Base-by-base conservation (phyloP, 2,888 invertebrate genomes). In the Aleiodes leptofemur region DNA sequence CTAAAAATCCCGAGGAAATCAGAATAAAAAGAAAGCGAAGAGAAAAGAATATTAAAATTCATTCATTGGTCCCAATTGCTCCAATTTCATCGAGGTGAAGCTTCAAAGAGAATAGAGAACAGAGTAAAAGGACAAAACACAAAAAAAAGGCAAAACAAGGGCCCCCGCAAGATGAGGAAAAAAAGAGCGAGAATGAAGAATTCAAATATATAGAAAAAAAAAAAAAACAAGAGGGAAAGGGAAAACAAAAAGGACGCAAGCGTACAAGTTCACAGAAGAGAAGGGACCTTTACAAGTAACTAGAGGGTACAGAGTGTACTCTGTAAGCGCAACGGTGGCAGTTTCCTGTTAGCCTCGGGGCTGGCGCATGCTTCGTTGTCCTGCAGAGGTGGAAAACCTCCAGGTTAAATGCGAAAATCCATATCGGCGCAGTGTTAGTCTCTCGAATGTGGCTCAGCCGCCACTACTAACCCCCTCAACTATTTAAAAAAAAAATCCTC, bases 281-380 rank as follows among this genome's bases (percentile, higher is more conserved):
- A 59, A 71, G 73, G 70, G 73, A 69, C 73, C 71, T 53, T 70
- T 61, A 9, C 57, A 70, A 34, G 59, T 73, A 51, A 57, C 69
- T 55, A 69, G 66, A 53, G 55, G 50, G 76, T 23, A 8, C 11
- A 13, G 16, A 16, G 55, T 55, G 55, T 55, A 55, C 55, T 55
- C 8, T 55, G 16, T 55, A 55, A 55, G 55, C 55, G 55, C 55
- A 55, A 55, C 55, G 11, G 55, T 55, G 14, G 55, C 55, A 55
- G 55, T 55, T 55, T 55, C 55, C 14, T 55, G 43, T 48, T 55
- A 31, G 23, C 51, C 56, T 34, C 73, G 43, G 31, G 57, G 57
- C 66, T 78, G 79, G 85, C 85, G 85, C 85, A 86, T 85, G 85
- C 85, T 84, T 85, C 76, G 75, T 81, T 76, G 76, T 82, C 73